Conservation (phyloP, 2,113 vertebrate genomes). For the Rhynchomys soricoides region DNA sequence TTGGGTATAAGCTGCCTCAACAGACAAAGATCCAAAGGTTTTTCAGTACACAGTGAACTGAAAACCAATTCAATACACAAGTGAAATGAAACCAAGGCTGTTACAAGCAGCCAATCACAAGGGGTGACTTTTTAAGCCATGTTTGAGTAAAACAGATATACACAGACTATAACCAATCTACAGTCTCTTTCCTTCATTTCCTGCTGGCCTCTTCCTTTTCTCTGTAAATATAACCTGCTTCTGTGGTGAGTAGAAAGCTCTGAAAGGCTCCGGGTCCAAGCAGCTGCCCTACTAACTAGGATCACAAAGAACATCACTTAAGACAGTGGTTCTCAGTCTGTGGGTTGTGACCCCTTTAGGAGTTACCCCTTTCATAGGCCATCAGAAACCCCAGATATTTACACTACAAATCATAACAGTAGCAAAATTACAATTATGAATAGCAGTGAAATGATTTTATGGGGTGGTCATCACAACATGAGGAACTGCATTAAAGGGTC, state of each 20-base stretch:
- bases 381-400: too few relatives aligned
- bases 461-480: too few relatives aligned
- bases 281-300: background rate
- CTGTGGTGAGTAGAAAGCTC: background rate
- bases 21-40: background rate
- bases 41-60: background rate
- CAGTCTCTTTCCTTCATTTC: background rate
- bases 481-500: too few relatives aligned
- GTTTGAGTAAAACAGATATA: background rate
- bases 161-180: background rate
- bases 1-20: background rate
- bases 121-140: background rate
- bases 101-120: background rate
- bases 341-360: too few relatives aligned
- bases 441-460: too few relatives aligned
- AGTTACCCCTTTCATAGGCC: too few relatives aligned
- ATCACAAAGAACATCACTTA: background rate
- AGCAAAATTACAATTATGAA: too few relatives aligned
- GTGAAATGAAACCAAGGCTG: background rate
- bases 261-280: background rate
- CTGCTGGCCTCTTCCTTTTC: background rate
- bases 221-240: background rate
- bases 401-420: too few relatives aligned
- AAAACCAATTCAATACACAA: background rate
- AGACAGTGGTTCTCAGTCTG: background rate